Evolutionary conservation across 2,113 vertebrate species (phyloP), one percentile per base, ranked within the genome.

Genomic region (Nibea coibor): DNA sequence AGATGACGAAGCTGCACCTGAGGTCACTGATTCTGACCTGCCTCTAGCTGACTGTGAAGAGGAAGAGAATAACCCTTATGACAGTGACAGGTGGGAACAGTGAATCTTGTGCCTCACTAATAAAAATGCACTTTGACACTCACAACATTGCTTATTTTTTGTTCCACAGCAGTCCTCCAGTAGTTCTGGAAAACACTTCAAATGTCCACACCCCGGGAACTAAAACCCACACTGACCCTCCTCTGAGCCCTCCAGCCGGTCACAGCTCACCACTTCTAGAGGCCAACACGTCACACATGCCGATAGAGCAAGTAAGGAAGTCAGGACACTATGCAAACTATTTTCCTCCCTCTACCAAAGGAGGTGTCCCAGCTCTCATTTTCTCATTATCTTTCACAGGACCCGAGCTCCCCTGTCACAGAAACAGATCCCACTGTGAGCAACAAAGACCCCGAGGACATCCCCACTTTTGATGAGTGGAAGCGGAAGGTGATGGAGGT

Each of bases 401-500:
- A 82, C 42, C 24, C 16, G 53, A 94, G 94, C 77, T 91, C 94
- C 73, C 92, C 87, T 67, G 95, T 93, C 70, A 83, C 93, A 89
- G 97, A 97, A 89, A 90, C 94, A 39, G 97, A 98, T 72, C 91
- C 96, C 68, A 88, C 91, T 0, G 90, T 91, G 81, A 93, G 93
- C 79, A 84, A 93, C 88, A 98, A 97, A 93, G 97, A 94, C 72
- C 89, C 89, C 0, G 94, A 98, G 92, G 97, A 99, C 92, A 99
- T 99, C 93, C 98, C 97, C 80, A 99, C 98, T 5, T 99, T 99
- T 93, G 97, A 99, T 86, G 98, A 99, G 89, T 99, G 98, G 98
- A 99, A 97, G 78, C 97, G 98, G 84, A 97, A 98, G 80, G 96
- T 99, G 91, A 97, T 99, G 97, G 97, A 99, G 93, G 97, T 97